These are phyloP conservation scores for Muscicapa striata DNA, from an alignment of 2,797 vertebrate species.

Conservation along the genomic window DNA sequence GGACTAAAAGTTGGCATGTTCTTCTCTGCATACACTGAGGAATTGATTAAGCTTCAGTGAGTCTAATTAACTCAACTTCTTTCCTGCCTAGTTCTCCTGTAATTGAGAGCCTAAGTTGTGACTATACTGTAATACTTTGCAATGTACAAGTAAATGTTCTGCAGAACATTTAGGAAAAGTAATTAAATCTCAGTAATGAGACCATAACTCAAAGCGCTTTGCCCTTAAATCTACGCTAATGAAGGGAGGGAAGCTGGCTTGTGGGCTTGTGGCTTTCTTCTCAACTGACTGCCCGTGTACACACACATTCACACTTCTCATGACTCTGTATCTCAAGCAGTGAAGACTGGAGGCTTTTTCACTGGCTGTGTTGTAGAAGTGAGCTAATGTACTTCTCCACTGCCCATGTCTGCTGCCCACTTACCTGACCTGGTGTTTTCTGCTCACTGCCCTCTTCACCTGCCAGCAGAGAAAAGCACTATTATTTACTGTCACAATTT, in stretches of 20 bases:
- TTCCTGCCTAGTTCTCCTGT: constrained; percentile 47
- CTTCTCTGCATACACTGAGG: constrained; percentile 13
- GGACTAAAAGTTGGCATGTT: not conserved
- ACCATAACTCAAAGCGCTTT: constrained; percentile 36
- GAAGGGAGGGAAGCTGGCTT: constrained; percentile 1
- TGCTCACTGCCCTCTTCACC: not conserved
- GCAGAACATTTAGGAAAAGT: constrained; percentile 66
- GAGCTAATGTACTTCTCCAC: not conserved
- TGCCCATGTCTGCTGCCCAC: not conserved
- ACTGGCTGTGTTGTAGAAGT: not conserved
- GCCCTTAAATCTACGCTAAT: constrained; percentile 42
- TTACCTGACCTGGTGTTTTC: not conserved
- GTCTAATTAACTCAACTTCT: constrained; percentile 61
- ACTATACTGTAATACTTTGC: constrained; percentile 63
- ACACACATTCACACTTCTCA: not conserved
- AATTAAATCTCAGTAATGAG: constrained; percentile 68
- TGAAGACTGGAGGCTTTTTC: not conserved
- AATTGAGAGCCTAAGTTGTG: constrained; percentile 55
- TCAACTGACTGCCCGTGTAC: not conserved
- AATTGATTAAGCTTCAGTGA: constrained; percentile 63
- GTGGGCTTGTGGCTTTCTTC: not conserved
- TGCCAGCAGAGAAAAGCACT: not conserved
- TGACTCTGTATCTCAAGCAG: not conserved
- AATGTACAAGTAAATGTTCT: constrained; percentile 65
- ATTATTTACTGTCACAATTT: not conserved